Evolutionary conservation across 2,113 vertebrate species (phyloP), one percentile per base, ranked within the genome.

Genomic region (Thymallus thymallus): DNA sequence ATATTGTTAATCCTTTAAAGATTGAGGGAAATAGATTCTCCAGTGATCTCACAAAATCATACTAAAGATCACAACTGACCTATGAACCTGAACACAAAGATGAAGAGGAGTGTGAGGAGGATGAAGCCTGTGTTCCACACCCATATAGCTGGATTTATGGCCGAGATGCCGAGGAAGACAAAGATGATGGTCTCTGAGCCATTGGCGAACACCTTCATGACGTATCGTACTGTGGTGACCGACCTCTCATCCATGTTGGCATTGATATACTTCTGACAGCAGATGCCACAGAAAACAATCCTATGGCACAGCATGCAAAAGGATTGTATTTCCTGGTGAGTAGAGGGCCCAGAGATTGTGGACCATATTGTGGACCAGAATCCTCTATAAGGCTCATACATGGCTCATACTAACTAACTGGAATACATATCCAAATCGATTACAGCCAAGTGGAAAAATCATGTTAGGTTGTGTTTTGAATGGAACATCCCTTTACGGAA

Each of bases 161-260:
- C 98, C 0, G 97, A 97, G 89, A 99, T 94, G 64, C 98, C 98
- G 69, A 99, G 90, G 86, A 99, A 98, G 86, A 99, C 94, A 32
- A 99, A 99, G 77, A 99, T 95, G 79, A 99, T 97, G 63, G 98
- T 99, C 85, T 99, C 98, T 0, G 96, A 95, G 2, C 95, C 96
- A 1, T 97, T 97, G 51, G 97, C 97, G 35, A 99, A 77, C 83
- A 98, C 95, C 92, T 99, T 99, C 96, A 99, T 97, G 65, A 91
- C 92, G 0, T 96, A 95, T 68, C 90, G 92, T 74, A 98, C 95
- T 0, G 97, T 97, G 26, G 89, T 92, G 68, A 96, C 93, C 0
- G 97, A 99, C 29, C 87, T 93, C 76, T 97, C 96, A 0, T 94
- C 91, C 94, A 99, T 96, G 90, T 99, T 99, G 58, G 95, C 89